Percentiles rank a stretch among this genome's conserved stretches.
Evolutionary conservation across 30 jellyfish, hydroid and myxozoan species (phyloP).

Genomic region (Pseudorhiza aurosa): DNA sequence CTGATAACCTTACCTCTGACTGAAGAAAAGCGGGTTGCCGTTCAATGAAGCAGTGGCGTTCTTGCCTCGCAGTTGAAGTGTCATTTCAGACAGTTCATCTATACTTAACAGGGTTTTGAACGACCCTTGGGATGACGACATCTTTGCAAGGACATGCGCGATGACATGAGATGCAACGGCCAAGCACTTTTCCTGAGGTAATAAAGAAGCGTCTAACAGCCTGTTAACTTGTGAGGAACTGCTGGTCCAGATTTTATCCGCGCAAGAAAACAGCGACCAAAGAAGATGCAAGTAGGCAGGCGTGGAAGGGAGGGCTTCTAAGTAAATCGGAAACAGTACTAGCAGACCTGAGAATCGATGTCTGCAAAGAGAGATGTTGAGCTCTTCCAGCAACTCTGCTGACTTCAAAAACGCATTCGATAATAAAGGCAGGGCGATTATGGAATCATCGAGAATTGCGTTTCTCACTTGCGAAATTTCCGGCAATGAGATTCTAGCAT

Average conservation of each 20-base stretch:
- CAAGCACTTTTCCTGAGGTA: slow-evolving; percentile 30
- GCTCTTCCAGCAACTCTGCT: slow-evolving; percentile 70
- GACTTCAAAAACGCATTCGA: slow-evolving; percentile 35
- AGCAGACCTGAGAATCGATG: slow-evolving; percentile 61
- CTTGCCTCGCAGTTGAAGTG: slow-evolving; percentile 36
- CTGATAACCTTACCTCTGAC: too few relatives aligned
- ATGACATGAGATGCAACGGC: slow-evolving; percentile 53
- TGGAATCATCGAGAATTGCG: slow-evolving; percentile 62
- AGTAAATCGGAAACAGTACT: slow-evolving; percentile 65
- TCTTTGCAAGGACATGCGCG: slow-evolving; percentile 1
- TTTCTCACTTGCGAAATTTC: slow-evolving; percentile 44
- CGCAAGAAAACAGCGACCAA: slow-evolving; percentile 65
- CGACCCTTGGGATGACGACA: slow-evolving; percentile 19
- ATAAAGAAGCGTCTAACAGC: background rate
- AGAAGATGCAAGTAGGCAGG: slow-evolving; percentile 88
- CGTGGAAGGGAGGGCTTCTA: slow-evolving; percentile 57
- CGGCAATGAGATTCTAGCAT: slow-evolving; percentile 50
- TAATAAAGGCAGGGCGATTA: slow-evolving; percentile 69
- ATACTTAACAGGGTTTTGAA: slow-evolving; percentile 70
- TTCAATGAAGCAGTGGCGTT: background rate
- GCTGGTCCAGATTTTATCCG: slow-evolving; percentile 64
- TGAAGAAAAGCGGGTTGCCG: slow-evolving; percentile 34
- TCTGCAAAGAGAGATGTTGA: slow-evolving; percentile 78
- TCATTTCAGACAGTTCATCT: slow-evolving; percentile 50
- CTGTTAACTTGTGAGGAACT: background rate